Evolutionary conservation across 2,797 vertebrate species (phyloP), one percentile per base, ranked within the genome.

Genomic region (Epinephelus coioides): DNA sequence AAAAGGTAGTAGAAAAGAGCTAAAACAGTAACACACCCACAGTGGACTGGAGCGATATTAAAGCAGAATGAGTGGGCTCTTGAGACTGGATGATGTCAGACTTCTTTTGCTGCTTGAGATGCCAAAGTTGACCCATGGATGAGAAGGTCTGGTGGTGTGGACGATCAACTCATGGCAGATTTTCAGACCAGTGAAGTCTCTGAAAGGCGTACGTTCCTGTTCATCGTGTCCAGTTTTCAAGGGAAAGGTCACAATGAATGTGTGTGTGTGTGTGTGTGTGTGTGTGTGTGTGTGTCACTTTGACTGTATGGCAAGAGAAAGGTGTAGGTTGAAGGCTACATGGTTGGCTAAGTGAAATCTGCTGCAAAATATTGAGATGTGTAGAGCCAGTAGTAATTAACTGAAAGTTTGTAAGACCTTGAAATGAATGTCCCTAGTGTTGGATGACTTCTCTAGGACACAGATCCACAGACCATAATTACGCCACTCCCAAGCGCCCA

Each of bases 21-120:
- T 85, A 62, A 79, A 79, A 83, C 46, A 68, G 79, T 34, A 74
- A 83, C 85, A 92, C 90, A 94, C 91, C 87, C 91, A 77, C 44
- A 77, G 73, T 79, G 65, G 75, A 73, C 77, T 68, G 71, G 79
- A 80, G 79, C 69, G 64, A 62, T 69, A 79, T 62, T 72, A 73
- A 76, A 77, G 79, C 49, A 76, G 73, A 72, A 25, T n/a, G 43
- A 65, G 72, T 6, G 19, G 60, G 47, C 78, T 79, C 71, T 62
- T 53, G 61, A 83, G 55, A 46, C 65, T 60, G 30, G 67, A 70
- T 0, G 38, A 38, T 10, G 40, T 60, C 44, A 59, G 55, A 77
- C 74, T 62, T 84, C 79, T 70, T 71, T 25, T 23, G 76, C 71
- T n/a, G 76, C 54, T 73, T 14, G 2, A 70, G 69, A 60, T 10